Percentiles rank a stretch among this genome's conserved stretches.
Evolutionary conservation across 2,797 vertebrate species (phyloP).

Genomic region (Neostethus bicornis): DNA sequence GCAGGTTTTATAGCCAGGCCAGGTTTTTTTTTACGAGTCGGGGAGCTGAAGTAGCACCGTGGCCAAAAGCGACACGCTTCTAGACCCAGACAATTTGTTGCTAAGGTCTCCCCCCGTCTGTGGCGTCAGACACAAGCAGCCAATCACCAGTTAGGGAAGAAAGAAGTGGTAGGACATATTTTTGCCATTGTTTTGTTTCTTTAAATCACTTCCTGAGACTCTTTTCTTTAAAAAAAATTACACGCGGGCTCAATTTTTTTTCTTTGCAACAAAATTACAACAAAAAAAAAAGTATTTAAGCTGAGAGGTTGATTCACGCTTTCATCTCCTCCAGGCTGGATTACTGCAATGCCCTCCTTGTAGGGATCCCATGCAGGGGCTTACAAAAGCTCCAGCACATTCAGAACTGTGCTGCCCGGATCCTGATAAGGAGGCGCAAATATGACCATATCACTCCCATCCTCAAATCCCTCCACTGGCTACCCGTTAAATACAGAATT

Average conservation of each 20-base stretch:
- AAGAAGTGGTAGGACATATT: constrained; percentile 33
- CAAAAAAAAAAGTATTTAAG: too few species aligned
- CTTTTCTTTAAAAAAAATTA: neutral
- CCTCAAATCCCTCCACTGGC: too few species aligned
- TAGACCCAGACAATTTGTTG: constrained; percentile 54
- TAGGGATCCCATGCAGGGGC: too few species aligned
- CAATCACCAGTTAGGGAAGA: constrained; percentile 41
- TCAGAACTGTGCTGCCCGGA: too few species aligned
- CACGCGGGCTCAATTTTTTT: constrained; percentile 1
- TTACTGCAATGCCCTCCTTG: too few species aligned
- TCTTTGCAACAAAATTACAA: constrained; percentile 5
- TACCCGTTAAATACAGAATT: too few species aligned
- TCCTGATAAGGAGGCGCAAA: too few species aligned
- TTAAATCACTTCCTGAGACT: constrained; percentile 18
- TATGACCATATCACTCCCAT: too few species aligned
- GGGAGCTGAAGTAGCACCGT: constrained; percentile 36
- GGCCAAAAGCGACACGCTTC: constrained; percentile 41
- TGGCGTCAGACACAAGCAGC: constrained; percentile 55
- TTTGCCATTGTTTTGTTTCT: constrained; percentile 15
- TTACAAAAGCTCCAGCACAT: too few species aligned
- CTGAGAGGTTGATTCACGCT: too few species aligned
- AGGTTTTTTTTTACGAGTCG: constrained; percentile 58
- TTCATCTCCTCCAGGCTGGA: too few species aligned
- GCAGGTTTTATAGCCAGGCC: constrained; percentile 63
- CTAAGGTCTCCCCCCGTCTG: constrained; percentile 43